Base-by-base conservation (phyloP, 2,113 vertebrate genomes). In the Elephas maximus region DNA sequence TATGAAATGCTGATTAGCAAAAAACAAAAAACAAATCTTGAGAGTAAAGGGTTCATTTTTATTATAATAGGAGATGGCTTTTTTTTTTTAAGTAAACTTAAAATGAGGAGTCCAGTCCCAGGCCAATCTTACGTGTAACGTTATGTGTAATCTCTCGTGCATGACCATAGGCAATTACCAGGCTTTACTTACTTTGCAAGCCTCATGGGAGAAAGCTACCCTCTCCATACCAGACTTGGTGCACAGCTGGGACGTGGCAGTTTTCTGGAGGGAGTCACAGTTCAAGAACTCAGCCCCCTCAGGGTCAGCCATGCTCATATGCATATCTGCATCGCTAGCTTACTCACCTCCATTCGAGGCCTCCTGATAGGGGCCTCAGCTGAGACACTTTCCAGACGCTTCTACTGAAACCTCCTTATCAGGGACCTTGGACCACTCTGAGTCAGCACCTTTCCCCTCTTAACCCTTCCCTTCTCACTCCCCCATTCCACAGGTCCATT, bases 21-120 rank as follows among this genome's bases (percentile, higher is more conserved):
- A 74, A 48, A 93, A 91, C 24, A 69, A 74, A 48, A 93, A 91
- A 86, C 90, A 82, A 51, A 97, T 6, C 60, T 74, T 30, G 9
- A 92, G 14, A 63, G 51, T 85, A 48, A 37, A 88, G 2, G 28
- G 17, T 15, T 62, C 53, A n/a, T 44, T 89, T 33, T 62, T 57
- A 87, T 76, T 85, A 6, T 57, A 53, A 90, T 83, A 60, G 71
- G 84, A 53, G 37, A 86, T 84, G 2, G 48, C 48, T 37, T 37
- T 37, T 37, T 37, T 37, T 37, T 37, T 37, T 37, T 37, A 37
- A 37, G 37, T 37, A 37, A 37, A 37, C 37, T 37, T 37, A 93
- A 86, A 96, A 11, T n/a, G 69, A 71, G 15, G 33, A 28, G 7
- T 71, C 33, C 69, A n/a, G 69, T 15, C n/a, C 33, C 33, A n/a